Evolutionary conservation across 2,113 vertebrate species (phyloP).

Genomic region (Pleuronectes platessa): DNA sequence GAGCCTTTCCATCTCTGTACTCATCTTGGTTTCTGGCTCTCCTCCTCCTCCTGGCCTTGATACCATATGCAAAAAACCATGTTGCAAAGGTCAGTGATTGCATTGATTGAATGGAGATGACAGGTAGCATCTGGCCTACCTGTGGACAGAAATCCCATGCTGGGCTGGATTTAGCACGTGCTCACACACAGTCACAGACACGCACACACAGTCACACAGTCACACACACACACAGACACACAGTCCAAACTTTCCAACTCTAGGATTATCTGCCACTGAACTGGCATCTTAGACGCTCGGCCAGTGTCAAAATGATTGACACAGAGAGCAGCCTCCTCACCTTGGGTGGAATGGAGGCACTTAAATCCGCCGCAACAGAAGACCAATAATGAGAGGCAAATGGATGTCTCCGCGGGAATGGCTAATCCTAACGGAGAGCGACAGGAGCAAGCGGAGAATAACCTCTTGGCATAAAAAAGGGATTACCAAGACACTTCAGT

Average conservation of each 20-base stretch:
- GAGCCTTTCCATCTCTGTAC: constrained; percentile 13
- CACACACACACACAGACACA: constrained; percentile 20
- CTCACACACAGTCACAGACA: not conserved
- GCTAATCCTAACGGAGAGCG: constrained; percentile 81
- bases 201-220: too few relatives aligned
- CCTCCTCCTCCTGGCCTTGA: constrained; percentile 38
- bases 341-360: constrained; percentile 47
- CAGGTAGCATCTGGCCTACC: constrained; percentile 78
- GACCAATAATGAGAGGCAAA: constrained; percentile 80
- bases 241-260: constrained; percentile 37
- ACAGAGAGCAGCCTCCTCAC: constrained; percentile 58
- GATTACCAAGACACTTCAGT: constrained; percentile 81
- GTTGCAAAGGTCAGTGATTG: constrained; percentile 77
- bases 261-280: constrained; percentile 64
- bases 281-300: constrained; percentile 56
- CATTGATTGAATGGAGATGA: constrained; percentile 74
- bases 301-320: constrained; percentile 66
- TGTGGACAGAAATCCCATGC: constrained; percentile 70
- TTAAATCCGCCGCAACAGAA: constrained; percentile 57
- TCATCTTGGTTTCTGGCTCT: constrained; percentile 52
- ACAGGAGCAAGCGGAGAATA: constrained; percentile 70
- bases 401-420: constrained; percentile 75
- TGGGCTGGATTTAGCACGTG: constrained; percentile 15
- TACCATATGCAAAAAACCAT: constrained; percentile 68
- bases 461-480: constrained; percentile 82